A percentile compares a stretch with the other conserved stretches of the same genome.
Conservation (phyloP, 2,797 vertebrate genomes). For the Anabas testudineus region DNA sequence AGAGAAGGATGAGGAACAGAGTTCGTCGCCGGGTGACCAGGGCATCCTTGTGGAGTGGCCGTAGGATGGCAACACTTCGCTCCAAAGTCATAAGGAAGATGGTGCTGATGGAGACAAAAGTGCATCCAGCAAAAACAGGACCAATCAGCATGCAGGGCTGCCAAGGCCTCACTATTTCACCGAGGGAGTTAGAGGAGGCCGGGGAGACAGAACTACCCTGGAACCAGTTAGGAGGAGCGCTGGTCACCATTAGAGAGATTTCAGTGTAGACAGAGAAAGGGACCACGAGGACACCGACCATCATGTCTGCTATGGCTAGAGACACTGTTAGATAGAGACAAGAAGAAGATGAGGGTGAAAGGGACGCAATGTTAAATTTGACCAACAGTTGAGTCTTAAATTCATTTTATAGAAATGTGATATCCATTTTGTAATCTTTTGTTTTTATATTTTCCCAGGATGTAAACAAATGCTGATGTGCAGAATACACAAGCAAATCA, state of each 20-base stretch:
- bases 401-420: background rate
- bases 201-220: conserved; percentile 61
- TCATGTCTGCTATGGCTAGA: conserved; percentile 88
- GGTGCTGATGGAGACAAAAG: conserved; percentile 89
- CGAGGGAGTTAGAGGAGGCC: conserved; percentile 18
- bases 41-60: conserved; percentile 86
- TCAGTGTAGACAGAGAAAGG: conserved; percentile 90
- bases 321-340: conserved; percentile 80
- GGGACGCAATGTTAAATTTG: too few species aligned
- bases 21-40: conserved; percentile 84
- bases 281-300: conserved; percentile 86
- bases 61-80: conserved; percentile 86
- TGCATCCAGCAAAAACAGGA: conserved; percentile 87
- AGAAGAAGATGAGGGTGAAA: background rate
- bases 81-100: conserved; percentile 90
- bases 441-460: background rate
- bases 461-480: background rate
- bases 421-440: background rate
- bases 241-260: conserved; percentile 84
- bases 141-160: conserved; percentile 88
- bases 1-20: conserved; percentile 82
- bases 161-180: conserved; percentile 66
- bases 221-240: conserved; percentile 80
- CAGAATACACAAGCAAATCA: background rate
- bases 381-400: too few species aligned